Conservation (phyloP, 1,140 invertebrate species). For the Sycophaga agraensis region DNA sequence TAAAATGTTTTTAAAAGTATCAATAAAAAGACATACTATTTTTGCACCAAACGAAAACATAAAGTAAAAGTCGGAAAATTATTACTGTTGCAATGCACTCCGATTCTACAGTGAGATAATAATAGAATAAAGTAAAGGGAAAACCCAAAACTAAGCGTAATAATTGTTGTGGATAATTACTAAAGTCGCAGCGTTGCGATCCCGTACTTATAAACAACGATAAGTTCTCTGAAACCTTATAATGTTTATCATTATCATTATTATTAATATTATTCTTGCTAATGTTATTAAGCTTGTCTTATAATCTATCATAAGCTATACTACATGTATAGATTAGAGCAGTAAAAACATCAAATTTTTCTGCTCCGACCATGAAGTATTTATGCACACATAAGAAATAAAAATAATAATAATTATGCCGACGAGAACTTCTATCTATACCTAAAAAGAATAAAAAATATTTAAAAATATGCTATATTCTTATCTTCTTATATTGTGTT, state of each 20-base stretch:
- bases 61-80: neutral
- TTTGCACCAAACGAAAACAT: slow-evolving; percentile 1
- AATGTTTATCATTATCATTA: slow-evolving; percentile 41
- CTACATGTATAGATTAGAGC: slow-evolving; percentile 40
- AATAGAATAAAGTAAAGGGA: slow-evolving; percentile 1
- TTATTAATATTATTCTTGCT: slow-evolving; percentile 39
- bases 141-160: neutral
- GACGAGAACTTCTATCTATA: slow-evolving; percentile 6
- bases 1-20: neutral
- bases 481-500: slow-evolving; percentile 1
- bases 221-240: slow-evolving; percentile 31
- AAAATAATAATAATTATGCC: neutral
- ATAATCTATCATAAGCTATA: slow-evolving; percentile 41
- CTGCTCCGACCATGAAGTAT: slow-evolving; percentile 35
- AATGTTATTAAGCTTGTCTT: slow-evolving; percentile 43
- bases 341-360: slow-evolving; percentile 35
- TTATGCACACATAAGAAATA: slow-evolving; percentile 32
- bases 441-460: neutral
- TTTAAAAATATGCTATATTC: slow-evolving; percentile 6
- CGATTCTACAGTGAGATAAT: slow-evolving; percentile 10
- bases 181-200: neutral
- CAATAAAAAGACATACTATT: neutral
- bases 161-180: neutral
- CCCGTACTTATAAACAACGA: slow-evolving; percentile 17
- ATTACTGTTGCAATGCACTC: slow-evolving; percentile 3